Evolutionary conservation across 1,140 invertebrate genomes (phyloP).

Genomic region (Pseudomyrmex concolor): DNA sequence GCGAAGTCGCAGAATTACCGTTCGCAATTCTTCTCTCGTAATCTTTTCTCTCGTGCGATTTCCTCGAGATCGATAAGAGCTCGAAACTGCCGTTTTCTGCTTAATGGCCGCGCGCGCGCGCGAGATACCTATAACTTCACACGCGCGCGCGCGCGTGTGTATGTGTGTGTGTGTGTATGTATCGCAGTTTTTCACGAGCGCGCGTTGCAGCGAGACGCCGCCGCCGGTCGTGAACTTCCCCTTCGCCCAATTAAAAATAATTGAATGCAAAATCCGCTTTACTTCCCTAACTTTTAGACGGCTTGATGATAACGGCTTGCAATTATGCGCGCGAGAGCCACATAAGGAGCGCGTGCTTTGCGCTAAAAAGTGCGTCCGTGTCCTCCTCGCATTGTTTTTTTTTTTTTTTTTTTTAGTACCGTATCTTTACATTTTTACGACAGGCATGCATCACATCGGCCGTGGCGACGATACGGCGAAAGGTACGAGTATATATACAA

Average conservation of each 20-base stretch:
- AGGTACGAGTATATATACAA: conserved; percentile 20
- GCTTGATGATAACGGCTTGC: conserved; percentile 45
- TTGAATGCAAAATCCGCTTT: conserved; percentile 60
- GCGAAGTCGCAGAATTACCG: background rate
- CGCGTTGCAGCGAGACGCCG: background rate
- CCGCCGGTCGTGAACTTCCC: background rate
- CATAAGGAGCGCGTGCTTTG: conserved; percentile 19
- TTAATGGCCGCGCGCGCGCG: conserved; percentile 14
- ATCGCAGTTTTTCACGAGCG: conserved; percentile 26
- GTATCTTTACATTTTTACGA: conserved; percentile 55
- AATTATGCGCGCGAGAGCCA: conserved; percentile 46
- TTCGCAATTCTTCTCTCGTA: background rate
- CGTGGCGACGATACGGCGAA: conserved; percentile 42
- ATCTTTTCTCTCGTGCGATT: background rate
- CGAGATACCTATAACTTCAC: background rate
- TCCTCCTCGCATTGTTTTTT: background rate
- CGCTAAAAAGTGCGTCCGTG: conserved; percentile 4
- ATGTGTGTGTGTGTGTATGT: too few relatives aligned
- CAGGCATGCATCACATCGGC: conserved; percentile 35
- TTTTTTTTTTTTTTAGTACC: background rate
- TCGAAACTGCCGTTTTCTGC: background rate
- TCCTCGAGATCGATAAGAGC: conserved; percentile 8
- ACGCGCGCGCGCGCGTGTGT: too few relatives aligned
- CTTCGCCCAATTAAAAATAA: conserved; percentile 60
- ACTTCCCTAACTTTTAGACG: conserved; percentile 49